A percentile compares a stretch with the other conserved stretches of the same genome.
These are phyloP conservation scores for Halcyon chelicuti DNA, from an alignment of 2,797 vertebrate species.

Conservation along the genomic window DNA sequence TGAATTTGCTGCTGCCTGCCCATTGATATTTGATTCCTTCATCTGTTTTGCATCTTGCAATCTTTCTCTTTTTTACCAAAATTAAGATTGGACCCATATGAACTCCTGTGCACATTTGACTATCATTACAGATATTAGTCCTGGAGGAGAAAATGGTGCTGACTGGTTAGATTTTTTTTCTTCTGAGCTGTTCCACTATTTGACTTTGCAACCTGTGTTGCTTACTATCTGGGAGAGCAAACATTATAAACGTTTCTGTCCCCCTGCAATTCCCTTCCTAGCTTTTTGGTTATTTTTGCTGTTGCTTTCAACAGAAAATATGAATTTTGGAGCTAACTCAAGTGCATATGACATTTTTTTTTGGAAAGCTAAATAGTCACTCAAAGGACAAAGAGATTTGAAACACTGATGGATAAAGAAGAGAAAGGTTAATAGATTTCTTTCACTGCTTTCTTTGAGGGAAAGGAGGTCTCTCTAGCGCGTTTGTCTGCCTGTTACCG, in stretches of 20 bases:
- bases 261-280: background rate
- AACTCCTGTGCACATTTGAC: background rate
- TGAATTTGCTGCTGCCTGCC: background rate
- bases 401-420: background rate
- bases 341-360: background rate
- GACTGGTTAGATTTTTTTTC: background rate
- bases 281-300: background rate
- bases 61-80: background rate
- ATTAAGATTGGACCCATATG: background rate
- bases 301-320: background rate
- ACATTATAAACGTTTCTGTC: background rate
- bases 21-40: background rate
- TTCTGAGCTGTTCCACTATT: background rate
- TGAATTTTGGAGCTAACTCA: background rate
- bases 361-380: background rate
- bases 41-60: background rate
- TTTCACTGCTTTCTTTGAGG: background rate
- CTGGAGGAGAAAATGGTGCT: background rate
- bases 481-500: background rate
- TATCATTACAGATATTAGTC: background rate
- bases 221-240: background rate
- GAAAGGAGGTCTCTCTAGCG: background rate
- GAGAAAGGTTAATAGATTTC: constrained; percentile 4
- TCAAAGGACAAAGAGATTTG: constrained; percentile 29
- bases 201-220: background rate